These are phyloP conservation scores for Siderastrea siderea DNA, from an alignment of 92 coral and sea anemone species.

Conservation along the genomic window DNA sequence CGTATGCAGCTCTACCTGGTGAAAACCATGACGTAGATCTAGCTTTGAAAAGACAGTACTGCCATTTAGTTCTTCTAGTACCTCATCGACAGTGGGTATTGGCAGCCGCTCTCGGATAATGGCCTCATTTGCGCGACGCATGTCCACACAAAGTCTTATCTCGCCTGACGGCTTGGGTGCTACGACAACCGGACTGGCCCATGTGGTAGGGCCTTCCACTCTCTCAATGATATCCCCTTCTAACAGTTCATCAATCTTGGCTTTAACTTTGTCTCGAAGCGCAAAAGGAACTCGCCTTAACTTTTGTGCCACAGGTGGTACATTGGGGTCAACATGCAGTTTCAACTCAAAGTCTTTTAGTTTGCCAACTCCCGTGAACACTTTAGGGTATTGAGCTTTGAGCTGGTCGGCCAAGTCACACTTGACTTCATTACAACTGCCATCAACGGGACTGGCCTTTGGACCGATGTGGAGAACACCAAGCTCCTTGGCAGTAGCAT, in stretches of 20 bases:
- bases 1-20: conserved; percentile 59
- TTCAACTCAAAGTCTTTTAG: conserved; percentile 65
- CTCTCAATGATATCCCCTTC: conserved; percentile 57
- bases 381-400: conserved; percentile 56
- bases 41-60: conserved; percentile 1
- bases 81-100: conserved; percentile 34
- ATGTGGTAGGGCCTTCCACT: conserved; percentile 39
- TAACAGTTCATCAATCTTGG: conserved; percentile 50
- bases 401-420: conserved; percentile 16
- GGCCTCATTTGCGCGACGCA: conserved; percentile 26
- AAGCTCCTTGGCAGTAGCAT: conserved; percentile 49
- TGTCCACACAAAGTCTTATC: conserved; percentile 48
- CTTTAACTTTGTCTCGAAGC: conserved; percentile 50
- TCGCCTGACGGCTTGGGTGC: conserved; percentile 40
- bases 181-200: conserved; percentile 45
- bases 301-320: conserved; percentile 62
- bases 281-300: conserved; percentile 53
- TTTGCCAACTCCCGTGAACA: conserved; percentile 65
- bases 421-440: conserved; percentile 46
- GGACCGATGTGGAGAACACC: conserved; percentile 69
- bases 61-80: conserved; percentile 27
- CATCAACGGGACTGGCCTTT: conserved; percentile 35
- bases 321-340: conserved; percentile 52
- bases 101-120: conserved; percentile 30
- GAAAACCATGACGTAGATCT: too few relatives aligned